These are phyloP conservation scores for Bilobella aurantiaca DNA, from an alignment of 1,140 invertebrate species.

Conservation along the genomic window DNA sequence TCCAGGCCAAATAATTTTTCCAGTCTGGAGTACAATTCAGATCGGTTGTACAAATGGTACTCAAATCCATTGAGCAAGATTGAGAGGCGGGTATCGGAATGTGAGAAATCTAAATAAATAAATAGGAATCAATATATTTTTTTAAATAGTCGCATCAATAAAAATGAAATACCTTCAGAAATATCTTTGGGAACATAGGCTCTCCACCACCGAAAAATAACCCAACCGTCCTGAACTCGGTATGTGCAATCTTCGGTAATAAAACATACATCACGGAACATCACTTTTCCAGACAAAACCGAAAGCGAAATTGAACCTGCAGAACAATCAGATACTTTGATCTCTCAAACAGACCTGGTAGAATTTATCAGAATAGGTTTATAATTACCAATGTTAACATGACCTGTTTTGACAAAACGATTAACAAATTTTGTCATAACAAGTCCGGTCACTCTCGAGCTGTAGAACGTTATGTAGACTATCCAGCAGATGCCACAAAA, in stretches of 20 bases:
- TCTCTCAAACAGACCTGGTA: too few relatives aligned
- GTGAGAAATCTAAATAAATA: constrained; percentile 68
- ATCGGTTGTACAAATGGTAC: constrained; percentile 90
- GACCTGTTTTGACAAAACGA: constrained; percentile 70
- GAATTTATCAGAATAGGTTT: too few relatives aligned
- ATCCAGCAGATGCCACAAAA: constrained; percentile 74
- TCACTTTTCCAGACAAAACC: constrained; percentile 92
- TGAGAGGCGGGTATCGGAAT: constrained; percentile 85
- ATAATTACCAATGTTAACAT: constrained; percentile 77
- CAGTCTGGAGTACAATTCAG: constrained; percentile 72
- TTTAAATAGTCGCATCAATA: background rate
- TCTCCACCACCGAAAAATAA: constrained; percentile 95
- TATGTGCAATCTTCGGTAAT: constrained; percentile 89
- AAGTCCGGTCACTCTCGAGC: constrained; percentile 79
- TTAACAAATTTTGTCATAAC: constrained; percentile 82
- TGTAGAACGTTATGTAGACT: constrained; percentile 90
- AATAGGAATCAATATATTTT: background rate
- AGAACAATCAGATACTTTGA: constrained; percentile 10
- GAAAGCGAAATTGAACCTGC: constrained; percentile 87
- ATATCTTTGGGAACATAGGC: constrained; percentile 90
- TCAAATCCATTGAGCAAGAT: constrained; percentile 93
- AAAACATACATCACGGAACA: constrained; percentile 93
- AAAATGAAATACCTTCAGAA: constrained; percentile 60
- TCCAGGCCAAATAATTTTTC: constrained; percentile 82
- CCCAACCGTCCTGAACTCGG: constrained; percentile 89